Evolutionary conservation across 2,797 vertebrate genomes (phyloP).

Genomic region (Pygocentrus nattereri): DNA sequence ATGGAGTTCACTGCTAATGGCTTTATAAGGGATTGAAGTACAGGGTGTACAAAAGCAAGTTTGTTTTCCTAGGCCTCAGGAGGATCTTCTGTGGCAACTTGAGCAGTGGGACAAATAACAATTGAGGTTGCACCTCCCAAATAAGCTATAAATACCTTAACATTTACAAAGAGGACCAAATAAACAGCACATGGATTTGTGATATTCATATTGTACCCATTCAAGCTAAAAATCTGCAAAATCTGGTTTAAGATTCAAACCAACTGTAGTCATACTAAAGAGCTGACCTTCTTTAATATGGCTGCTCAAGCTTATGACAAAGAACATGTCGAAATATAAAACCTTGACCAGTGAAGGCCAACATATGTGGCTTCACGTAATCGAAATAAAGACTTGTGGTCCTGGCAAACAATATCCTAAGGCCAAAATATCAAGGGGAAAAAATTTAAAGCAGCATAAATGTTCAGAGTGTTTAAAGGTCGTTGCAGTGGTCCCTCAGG

Average conservation of each 20-base stretch:
- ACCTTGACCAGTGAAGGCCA: conserved; percentile 66
- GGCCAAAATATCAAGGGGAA: conserved; percentile 72
- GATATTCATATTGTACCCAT: conserved; percentile 61
- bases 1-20: conserved; percentile 65
- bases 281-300: conserved; percentile 64
- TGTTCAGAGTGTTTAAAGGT: conserved; percentile 77
- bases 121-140: conserved; percentile 50
- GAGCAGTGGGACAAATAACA: conserved; percentile 34
- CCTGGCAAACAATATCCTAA: conserved; percentile 74
- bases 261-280: conserved; percentile 15
- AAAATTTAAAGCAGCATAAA: conserved; percentile 76
- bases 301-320: conserved; percentile 67
- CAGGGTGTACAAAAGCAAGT: conserved; percentile 63
- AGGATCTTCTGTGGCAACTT: conserved; percentile 33
- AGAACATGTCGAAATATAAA: conserved; percentile 70
- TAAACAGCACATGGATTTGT: conserved; percentile 66
- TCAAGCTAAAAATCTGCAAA: conserved; percentile 51
- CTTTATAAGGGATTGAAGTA: conserved; percentile 37
- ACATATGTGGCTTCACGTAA: conserved; percentile 68
- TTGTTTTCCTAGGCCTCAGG: conserved; percentile 47
- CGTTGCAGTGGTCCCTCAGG: conserved; percentile 66
- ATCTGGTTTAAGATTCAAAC: conserved; percentile 39
- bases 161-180: conserved; percentile 45
- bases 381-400: conserved; percentile 68
- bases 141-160: conserved; percentile 48